Evolutionary conservation across 2,113 vertebrate species (phyloP), one percentile per base, ranked within the genome.

Genomic region (Mastomys coucha): DNA sequence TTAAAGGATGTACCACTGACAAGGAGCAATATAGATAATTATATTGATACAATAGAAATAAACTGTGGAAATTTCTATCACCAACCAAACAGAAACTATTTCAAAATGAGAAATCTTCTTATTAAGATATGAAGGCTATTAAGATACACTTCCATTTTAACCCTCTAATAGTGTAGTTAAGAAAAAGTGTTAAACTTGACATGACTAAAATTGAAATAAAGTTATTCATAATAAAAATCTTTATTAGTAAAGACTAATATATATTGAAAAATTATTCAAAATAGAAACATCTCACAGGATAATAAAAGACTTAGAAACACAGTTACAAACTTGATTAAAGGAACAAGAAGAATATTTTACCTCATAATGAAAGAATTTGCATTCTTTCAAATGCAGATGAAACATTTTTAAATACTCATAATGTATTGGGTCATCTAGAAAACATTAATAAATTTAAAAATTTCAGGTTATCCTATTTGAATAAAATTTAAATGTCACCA

Each of bases 301-400:
- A 60, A 39, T 45, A n/a, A 13, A 31, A 78, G 56, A 82, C 14
- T 67, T 56, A 53, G 16, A 60, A 60, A 39, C 6, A 51, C 12
- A 78, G 39, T 70, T 70, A 80, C 7, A 49, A 91, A 72, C 33
- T 85, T 91, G 24, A 87, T 26, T 86, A 36, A 78, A 72, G 69
- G 60, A 91, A 91, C 5, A 69, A 14, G 14, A 31, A 16, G 26
- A 75, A 22, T 33, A 39, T 49, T 85, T 95, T 24, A 91, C 51
- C 12, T 36, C 53, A 51, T 42, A 78, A 31, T 65, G 17, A 91
- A 7, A 39, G 7, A 78, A 49, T 87, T 51, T 56, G 16, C 63
- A 70, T 91, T 78, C 39, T 91, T 91, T 88, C 67, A 88, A 91
- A 45, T 78, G 33, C 13, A 60, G 24, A 91, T 78, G 11, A 53